phyloP scores from a whole-genome alignment of 2,797 vertebrate genomes.

The Margarornis squamiger region DNA sequence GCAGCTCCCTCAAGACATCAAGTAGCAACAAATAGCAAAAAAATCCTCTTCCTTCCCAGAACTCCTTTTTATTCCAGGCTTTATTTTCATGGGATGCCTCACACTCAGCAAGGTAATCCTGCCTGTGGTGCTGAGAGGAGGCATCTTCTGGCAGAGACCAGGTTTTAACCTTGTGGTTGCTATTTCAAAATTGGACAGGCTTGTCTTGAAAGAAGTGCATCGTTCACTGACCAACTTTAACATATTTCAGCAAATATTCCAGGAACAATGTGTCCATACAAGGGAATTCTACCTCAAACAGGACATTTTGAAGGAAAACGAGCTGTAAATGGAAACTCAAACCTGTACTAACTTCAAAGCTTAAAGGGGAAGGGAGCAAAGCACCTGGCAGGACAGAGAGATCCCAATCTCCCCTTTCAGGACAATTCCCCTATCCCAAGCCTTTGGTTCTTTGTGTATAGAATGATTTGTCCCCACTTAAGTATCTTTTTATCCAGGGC shows the following conservation, averaged over 20 bases:
- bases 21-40: background rate
- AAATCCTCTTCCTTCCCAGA: background rate
- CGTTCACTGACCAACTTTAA: background rate
- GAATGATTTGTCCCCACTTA: slow-evolving; percentile 18
- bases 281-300: background rate
- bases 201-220: background rate
- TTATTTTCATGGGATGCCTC: background rate
- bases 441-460: background rate
- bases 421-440: background rate
- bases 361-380: background rate
- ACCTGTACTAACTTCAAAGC: background rate
- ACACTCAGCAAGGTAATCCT: background rate
- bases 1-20: background rate
- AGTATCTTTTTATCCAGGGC: background rate
- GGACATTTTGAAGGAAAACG: background rate
- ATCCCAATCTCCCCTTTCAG: slow-evolving; percentile 18
- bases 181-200: background rate
- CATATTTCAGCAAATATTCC: background rate
- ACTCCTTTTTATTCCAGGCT: background rate
- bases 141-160: background rate
- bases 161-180: background rate
- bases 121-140: background rate
- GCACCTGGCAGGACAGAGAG: background rate
- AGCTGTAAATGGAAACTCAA: background rate
- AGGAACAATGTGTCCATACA: background rate